These are phyloP conservation scores for Styela plicata DNA, from an alignment of 23 tunicate genomes.

Conservation along the genomic window DNA sequence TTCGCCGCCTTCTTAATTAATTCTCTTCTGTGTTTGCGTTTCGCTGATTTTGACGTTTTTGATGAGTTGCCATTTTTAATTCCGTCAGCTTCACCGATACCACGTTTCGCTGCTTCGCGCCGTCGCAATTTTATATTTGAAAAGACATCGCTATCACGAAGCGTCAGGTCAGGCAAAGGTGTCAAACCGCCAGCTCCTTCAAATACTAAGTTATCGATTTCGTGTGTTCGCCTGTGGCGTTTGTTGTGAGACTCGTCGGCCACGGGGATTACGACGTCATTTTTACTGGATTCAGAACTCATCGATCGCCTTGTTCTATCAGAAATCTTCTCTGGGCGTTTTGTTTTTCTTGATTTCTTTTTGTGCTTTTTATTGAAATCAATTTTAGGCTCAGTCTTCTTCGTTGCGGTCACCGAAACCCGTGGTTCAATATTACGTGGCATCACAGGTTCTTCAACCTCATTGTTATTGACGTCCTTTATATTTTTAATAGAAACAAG, in stretches of 20 bases:
- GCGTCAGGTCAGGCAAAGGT: constrained; percentile 25
- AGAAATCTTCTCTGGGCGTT: neutral
- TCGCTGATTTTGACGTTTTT: neutral
- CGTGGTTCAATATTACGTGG: constrained; percentile 23
- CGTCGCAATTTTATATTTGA: constrained; percentile 28
- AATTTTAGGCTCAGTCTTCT: neutral
- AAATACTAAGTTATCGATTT: constrained; percentile 20
- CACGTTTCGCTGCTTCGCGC: constrained; percentile 29
- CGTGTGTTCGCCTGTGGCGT: constrained; percentile 29
- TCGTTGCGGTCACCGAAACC: constrained; percentile 20
- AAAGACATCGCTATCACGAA: constrained; percentile 31
- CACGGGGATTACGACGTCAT: neutral
- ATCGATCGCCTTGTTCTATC: neutral
- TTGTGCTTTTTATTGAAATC: neutral
- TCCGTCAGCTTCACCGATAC: neutral
- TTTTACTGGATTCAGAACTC: neutral
- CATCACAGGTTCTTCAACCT: neutral
- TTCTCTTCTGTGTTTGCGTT: neutral
- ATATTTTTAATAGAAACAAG: neutral
- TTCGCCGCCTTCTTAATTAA: neutral
- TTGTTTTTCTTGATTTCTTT: neutral
- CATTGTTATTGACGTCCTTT: neutral
- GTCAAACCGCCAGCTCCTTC: constrained; percentile 29
- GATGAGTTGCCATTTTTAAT: neutral
- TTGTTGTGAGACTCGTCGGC: neutral